phyloP scores from a whole-genome alignment of 2,113 vertebrate species.

The Brienomyrus brachyistius region DNA sequence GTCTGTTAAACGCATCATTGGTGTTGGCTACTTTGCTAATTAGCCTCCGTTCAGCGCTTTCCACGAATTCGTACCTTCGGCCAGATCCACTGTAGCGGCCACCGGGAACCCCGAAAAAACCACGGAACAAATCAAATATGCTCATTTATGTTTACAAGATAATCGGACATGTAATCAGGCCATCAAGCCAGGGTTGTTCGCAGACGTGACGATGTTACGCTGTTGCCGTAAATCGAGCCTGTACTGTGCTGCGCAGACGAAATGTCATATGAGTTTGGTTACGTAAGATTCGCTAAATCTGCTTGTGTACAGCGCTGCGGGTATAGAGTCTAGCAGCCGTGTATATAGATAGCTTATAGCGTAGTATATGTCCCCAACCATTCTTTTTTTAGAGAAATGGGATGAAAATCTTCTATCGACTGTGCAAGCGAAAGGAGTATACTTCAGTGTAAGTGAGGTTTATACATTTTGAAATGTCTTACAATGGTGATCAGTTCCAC shows the following conservation, averaged over 20 bases:
- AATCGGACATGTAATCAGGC: neutral
- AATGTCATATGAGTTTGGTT: neutral
- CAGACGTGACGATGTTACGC: neutral
- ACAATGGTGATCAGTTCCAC: neutral
- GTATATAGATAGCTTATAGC: no score
- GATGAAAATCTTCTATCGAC: no score
- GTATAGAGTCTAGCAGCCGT: no score
- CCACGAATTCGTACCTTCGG: conserved; percentile 42
- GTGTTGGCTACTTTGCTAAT: neutral
- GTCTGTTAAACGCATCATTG: neutral
- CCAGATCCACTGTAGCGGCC: conserved; percentile 37
- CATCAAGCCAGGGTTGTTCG: neutral
- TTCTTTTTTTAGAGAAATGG: no score
- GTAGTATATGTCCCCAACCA: no score
- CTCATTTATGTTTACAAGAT: conserved; percentile 49
- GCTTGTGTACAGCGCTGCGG: neutral
- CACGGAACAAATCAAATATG: conserved; percentile 65
- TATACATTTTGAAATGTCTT: neutral
- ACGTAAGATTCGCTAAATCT: neutral
- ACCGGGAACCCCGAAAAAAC: conserved; percentile 59
- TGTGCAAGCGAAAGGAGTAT: no score
- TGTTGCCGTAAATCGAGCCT: neutral
- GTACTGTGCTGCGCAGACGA: neutral
- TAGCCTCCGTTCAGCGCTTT: neutral
- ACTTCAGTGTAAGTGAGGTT: no score